Base-by-base conservation (phyloP, 2,888 invertebrate species). In the Lasioglossum calceatum region DNA sequence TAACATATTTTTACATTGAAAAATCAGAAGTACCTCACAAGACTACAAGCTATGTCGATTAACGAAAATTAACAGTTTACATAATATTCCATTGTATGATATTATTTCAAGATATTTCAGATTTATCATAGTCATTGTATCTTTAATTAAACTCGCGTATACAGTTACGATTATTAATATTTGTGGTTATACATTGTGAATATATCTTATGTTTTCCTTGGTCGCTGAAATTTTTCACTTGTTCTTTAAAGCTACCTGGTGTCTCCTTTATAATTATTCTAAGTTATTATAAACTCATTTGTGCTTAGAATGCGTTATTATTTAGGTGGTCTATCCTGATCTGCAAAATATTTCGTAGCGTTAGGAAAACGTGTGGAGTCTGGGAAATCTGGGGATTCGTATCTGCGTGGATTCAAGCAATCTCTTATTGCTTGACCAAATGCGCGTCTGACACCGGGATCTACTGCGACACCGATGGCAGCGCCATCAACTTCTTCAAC, bases 301-400 rank as follows among this genome's bases (percentile, higher is more conserved):
- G 58, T 73, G n/a, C 23, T 67, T 75, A 32, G 36, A 77, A 42
- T 82, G 39, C 88, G 93, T 92, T 94, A 94, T 92, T 94, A 91
- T 88, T 94, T 93, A 47, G 93, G 82, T 71, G 91, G 84, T 58
- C 91, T 90, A 14, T 94, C 93, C 70, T 94, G 92, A 77, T 94
- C 92, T 23, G 93, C 88, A 87, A 96, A 96, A 84, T 94, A 95
- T 86, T 95, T 96, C 58, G 95, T 95, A 54, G 96, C 95, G 86
- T 96, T 96, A 4, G 96, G 96, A 88, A 96, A 96, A 84, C 95
- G 94, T 50, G 93, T 92, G 0, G 95, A 90, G 47, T 95, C 94
- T 5, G 95, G 95, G 82, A 95, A 96, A 87, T 96, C 96, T 23
- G 95, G 93, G 0, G 94, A 91, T 76, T 88, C 88, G n/a, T 92